Evolutionary conservation across 2,888 invertebrate genomes (phyloP), one percentile per base, ranked within the genome.

Genomic region (Nomada hirtipes): DNA sequence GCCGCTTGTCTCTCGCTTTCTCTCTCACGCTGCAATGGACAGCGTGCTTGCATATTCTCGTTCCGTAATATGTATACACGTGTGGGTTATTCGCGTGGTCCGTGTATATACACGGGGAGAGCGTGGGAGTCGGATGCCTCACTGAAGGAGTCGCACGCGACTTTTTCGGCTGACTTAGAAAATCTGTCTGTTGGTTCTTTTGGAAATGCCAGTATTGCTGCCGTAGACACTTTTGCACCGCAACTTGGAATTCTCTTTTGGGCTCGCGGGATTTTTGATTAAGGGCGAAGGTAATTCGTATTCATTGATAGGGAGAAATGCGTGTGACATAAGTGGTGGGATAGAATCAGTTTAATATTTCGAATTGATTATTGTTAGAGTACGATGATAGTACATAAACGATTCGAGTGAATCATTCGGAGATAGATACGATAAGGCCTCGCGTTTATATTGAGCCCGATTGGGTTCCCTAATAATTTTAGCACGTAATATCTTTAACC

Each of bases 81-180:
- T 20, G 29, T 18, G 55, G 47, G 23, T 50, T 29, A n/a, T 29
- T 7, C 26, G 23, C 13, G 53, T 18, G 36, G 1, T 10, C 11
- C n/a, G 26, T 63, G 36, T 42, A 44, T 23, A 23, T 59, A 47
- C 61, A 61, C 55, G 36, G 36, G 20, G 13, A 3, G 47, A 65
- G 69, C 82, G 80, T 76, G 75, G 64, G 64, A 75, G 69, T 70
- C 73, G 55, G 47, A 77, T 70, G 60, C 74, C 78, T 76, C 44
- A 61, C 55, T 29, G 67, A 74, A 68, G 67, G 52, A 29, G 61
- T 65, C 67, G 59, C 80, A 53, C 77, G 70, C 76, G 36, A 47
- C 15, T 52, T 50, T 67, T 67, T 53, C 29, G 29, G 4, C 36
- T 2, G 20, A 11, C 15, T 26, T 50, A 7, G 36, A 7, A 7